These are phyloP conservation scores for Drosophila acutilabella DNA, from an alignment of 2,888 invertebrate species.

Conservation along the genomic window DNA sequence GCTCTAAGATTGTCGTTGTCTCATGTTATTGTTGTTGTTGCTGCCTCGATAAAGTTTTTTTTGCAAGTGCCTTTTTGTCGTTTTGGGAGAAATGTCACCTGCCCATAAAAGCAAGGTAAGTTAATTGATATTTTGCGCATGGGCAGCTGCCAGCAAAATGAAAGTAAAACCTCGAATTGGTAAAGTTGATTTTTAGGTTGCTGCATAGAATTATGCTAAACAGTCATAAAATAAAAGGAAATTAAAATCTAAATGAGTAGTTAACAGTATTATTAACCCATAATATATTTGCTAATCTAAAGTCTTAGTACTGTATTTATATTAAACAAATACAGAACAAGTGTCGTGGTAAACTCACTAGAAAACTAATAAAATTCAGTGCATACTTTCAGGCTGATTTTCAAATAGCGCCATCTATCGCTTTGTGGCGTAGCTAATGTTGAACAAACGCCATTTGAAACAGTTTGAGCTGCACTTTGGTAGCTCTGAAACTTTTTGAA, in stretches of 20 bases:
- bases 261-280: background rate
- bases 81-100: constrained; percentile 42
- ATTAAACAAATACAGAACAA: background rate
- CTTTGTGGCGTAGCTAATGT: background rate
- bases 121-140: constrained; percentile 43
- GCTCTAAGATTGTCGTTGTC: constrained; percentile 17
- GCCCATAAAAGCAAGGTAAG: constrained; percentile 34
- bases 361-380: background rate
- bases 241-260: background rate
- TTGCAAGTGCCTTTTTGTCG: constrained; percentile 27
- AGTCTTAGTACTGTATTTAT: too few relatives aligned
- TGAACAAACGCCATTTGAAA: background rate
- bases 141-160: constrained; percentile 12
- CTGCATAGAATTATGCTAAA: background rate
- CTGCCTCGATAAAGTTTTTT: constrained; percentile 25
- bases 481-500: background rate
- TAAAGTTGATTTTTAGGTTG: background rate
- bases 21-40: constrained; percentile 3
- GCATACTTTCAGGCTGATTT: constrained; percentile 9
- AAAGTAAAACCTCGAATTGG: constrained; percentile 43
- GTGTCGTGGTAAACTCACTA: background rate
- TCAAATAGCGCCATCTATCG: constrained; percentile 19
- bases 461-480: background rate
- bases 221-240: background rate
- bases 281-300: background rate